These are phyloP conservation scores for Aleiodes leptofemur DNA, from an alignment of 2,888 invertebrate genomes.

Conservation along the genomic window DNA sequence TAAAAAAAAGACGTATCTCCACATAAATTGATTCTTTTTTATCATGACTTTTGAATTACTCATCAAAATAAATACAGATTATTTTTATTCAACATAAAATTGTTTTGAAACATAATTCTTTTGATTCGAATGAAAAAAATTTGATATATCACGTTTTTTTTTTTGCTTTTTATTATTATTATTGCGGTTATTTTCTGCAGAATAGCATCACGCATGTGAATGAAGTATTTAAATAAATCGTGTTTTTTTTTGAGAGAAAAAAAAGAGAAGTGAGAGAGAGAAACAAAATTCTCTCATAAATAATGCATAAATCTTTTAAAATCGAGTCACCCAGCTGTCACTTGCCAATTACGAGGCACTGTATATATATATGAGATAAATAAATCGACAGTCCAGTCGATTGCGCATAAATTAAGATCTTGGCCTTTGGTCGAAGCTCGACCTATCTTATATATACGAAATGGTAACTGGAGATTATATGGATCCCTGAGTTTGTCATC, in stretches of 20 bases:
- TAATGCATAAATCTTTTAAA: conserved; percentile 12
- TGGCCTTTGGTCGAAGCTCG: conserved; percentile 56
- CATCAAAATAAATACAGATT: no score
- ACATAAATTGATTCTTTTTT: no score
- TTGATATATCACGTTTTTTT: no score
- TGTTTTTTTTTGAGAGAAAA: neutral
- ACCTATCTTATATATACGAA: conserved; percentile 27
- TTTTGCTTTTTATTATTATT: no score
- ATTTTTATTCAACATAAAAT: no score
- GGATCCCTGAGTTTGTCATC: conserved; percentile 8
- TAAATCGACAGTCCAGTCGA: conserved; percentile 60
- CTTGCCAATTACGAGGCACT: conserved; percentile 62
- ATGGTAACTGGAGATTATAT: neutral
- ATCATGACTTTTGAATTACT: no score
- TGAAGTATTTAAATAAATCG: conserved; percentile 44
- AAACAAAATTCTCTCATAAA: conserved; percentile 11
- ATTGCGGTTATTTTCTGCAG: no score
- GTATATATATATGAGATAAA: conserved; percentile 47
- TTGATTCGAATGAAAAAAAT: no score
- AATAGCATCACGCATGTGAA: neutral
- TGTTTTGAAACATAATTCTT: no score
- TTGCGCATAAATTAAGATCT: conserved; percentile 64
- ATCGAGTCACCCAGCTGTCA: conserved; percentile 64
- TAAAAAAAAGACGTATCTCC: no score
- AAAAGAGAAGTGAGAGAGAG: no score